A percentile compares a stretch with the other conserved stretches of the same genome.
Conservation (phyloP, 2,113 vertebrate species). For the Aphyosemion australe region DNA sequence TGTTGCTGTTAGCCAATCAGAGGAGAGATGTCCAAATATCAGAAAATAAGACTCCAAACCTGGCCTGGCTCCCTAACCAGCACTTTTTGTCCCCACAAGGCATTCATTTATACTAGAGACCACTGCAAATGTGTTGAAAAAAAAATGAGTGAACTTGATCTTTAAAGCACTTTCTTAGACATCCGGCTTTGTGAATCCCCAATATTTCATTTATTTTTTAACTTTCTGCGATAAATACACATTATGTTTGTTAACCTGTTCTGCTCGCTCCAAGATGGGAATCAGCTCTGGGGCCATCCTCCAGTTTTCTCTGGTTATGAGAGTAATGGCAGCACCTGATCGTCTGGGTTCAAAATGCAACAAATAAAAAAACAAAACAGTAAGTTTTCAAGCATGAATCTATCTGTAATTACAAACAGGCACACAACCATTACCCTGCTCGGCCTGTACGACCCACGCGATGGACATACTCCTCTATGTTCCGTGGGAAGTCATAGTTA, state of each 20-base stretch:
- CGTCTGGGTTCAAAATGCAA: constrained; percentile 72
- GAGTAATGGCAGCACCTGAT: constrained; percentile 85
- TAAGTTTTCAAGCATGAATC: neutral
- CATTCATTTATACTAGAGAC: too few species aligned
- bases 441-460: constrained; percentile 93
- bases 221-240: neutral
- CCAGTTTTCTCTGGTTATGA: constrained; percentile 91
- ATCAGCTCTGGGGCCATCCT: constrained; percentile 88
- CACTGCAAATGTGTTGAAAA: too few species aligned
- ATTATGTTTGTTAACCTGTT: constrained; percentile 78
- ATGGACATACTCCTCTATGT: constrained; percentile 97
- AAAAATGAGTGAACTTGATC: too few species aligned
- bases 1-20: too few species aligned
- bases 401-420: too few species aligned
- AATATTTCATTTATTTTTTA: too few species aligned
- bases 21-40: too few species aligned
- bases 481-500: constrained; percentile 95
- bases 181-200: too few species aligned
- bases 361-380: neutral
- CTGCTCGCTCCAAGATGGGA: constrained; percentile 88
- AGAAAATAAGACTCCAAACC: too few species aligned
- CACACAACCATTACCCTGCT: constrained; percentile 83
- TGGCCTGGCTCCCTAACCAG: too few species aligned
- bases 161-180: too few species aligned
- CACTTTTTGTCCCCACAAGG: too few species aligned